Evolutionary conservation across 2,113 vertebrate species (phyloP).

Genomic region (Pteronura brasiliensis): DNA sequence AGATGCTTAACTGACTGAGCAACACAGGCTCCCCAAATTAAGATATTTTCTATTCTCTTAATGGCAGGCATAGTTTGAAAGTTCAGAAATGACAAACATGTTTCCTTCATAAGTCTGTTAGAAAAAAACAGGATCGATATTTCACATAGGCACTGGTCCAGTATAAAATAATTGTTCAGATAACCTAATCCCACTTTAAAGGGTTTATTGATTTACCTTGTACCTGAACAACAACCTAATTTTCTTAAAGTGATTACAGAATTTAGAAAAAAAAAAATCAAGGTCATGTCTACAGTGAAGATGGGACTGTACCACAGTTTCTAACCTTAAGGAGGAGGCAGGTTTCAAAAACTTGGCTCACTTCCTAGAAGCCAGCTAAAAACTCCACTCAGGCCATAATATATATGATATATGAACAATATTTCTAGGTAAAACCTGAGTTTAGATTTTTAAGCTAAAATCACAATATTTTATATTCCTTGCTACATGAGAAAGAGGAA

Average conservation of each 20-base stretch:
- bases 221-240: constrained; percentile 26
- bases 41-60: neutral
- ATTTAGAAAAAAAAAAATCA: constrained; percentile 39
- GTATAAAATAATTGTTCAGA: constrained; percentile 63
- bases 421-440: neutral
- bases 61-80: constrained; percentile 41
- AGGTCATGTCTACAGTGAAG: constrained; percentile 21
- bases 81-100: constrained; percentile 23
- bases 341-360: neutral
- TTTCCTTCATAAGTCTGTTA: constrained; percentile 25
- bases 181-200: constrained; percentile 57
- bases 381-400: neutral
- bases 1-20: neutral
- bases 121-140: constrained; percentile 46
- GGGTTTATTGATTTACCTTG: constrained; percentile 67
- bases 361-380: neutral
- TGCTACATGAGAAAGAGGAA: neutral
- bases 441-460: neutral
- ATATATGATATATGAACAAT: neutral
- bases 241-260: constrained; percentile 69
- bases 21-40: neutral
- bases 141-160: neutral
- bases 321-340: neutral
- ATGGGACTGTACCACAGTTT: neutral
- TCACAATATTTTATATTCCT: neutral